phyloP scores from a whole-genome alignment of 2,113 vertebrate genomes.

The Perca fluviatilis region DNA sequence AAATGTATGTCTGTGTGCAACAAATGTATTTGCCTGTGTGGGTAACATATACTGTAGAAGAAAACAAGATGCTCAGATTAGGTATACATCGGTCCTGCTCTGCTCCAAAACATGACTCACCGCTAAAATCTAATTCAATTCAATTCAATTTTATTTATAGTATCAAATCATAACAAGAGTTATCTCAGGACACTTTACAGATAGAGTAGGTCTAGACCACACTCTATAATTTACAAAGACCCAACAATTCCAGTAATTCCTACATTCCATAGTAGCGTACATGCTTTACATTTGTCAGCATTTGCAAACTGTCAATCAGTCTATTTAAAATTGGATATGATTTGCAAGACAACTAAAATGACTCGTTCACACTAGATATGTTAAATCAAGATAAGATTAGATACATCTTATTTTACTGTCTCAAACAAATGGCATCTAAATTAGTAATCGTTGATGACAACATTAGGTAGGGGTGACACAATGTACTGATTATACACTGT shows the following conservation, averaged over 20 bases:
- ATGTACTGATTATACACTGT: constrained; percentile 24
- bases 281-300: background rate
- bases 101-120: constrained; percentile 7
- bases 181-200: too few species aligned
- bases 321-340: constrained; percentile 4
- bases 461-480: constrained; percentile 7
- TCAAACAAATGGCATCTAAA: constrained; percentile 20
- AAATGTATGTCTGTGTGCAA: constrained; percentile 6
- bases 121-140: background rate
- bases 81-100: constrained; percentile 13
- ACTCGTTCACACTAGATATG: background rate
- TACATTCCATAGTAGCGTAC: background rate
- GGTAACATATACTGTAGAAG: constrained; percentile 4
- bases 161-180: too few species aligned
- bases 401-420: constrained; percentile 8
- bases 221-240: too few species aligned
- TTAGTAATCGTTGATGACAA: constrained; percentile 20
- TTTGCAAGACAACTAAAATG: background rate
- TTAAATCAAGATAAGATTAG: constrained; percentile 2
- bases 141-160: too few species aligned
- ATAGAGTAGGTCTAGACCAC: too few species aligned
- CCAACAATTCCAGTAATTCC: too few species aligned
- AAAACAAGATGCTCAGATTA: constrained; percentile 47
- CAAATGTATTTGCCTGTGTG: constrained; percentile 12
- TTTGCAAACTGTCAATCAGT: constrained; percentile 1